Evolutionary conservation across 2,888 invertebrate genomes (phyloP).

Genomic region (Esperia sulphurella): DNA sequence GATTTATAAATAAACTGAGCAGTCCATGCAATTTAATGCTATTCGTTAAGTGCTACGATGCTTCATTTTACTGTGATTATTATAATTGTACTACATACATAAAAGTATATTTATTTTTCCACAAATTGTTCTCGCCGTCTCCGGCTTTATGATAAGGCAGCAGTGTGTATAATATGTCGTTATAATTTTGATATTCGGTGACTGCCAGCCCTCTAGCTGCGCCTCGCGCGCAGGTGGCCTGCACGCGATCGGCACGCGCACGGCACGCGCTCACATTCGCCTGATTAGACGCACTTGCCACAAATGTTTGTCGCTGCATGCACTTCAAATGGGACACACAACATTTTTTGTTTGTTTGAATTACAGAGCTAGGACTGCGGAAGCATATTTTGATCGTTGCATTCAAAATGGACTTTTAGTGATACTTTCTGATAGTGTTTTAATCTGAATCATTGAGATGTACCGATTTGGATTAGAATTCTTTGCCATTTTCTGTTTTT

Average conservation of each 20-base stretch:
- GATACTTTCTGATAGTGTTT: not conserved
- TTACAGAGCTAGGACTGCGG: constrained; percentile 38
- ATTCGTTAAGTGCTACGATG: no score
- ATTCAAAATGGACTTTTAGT: constrained; percentile 6
- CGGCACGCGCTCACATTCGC: constrained; percentile 28
- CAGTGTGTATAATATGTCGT: not conserved
- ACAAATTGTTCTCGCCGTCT: not conserved
- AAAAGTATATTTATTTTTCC: no score
- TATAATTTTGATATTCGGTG: not conserved
- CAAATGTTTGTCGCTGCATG: constrained; percentile 49
- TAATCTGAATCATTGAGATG: no score
- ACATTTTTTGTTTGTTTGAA: constrained; percentile 44
- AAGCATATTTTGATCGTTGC: constrained; percentile 45
- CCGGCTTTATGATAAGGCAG: not conserved
- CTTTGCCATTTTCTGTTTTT: no score
- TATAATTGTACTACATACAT: no score
- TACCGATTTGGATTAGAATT: no score
- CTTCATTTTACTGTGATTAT: no score
- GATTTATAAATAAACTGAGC: no score
- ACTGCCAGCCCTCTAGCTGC: not conserved
- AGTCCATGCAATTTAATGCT: no score
- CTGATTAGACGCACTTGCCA: constrained; percentile 67
- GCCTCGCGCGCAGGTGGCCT: constrained; percentile 41
- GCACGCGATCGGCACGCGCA: constrained; percentile 47
- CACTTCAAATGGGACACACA: constrained; percentile 48